These are phyloP conservation scores for Gymnogyps californianus DNA, from an alignment of 2,113 vertebrate genomes.

Conservation along the genomic window DNA sequence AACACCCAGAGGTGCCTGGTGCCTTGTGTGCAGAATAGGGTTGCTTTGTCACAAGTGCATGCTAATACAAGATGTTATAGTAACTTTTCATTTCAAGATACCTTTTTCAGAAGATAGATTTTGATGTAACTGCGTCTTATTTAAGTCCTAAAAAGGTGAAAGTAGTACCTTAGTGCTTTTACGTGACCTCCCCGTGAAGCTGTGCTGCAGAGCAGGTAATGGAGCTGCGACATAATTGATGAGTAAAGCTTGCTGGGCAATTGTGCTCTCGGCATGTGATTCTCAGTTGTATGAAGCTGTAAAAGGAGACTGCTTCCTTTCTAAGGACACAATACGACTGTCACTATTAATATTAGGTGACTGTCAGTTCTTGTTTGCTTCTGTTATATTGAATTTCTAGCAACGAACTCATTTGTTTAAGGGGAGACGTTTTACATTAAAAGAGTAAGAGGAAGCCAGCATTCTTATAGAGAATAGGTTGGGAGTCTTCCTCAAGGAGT, in stretches of 20 bases:
- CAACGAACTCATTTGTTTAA: not conserved
- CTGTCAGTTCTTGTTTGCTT: not conserved
- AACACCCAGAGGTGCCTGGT: not conserved
- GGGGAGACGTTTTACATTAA: not conserved
- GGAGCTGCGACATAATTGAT: not conserved
- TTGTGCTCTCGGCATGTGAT: not conserved
- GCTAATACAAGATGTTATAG: not conserved
- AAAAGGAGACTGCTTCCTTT: not conserved
- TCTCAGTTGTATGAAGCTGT: not conserved
- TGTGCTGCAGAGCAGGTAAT: not conserved
- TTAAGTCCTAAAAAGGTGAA: not conserved
- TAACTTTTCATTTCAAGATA: not conserved
- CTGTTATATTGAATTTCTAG: not conserved
- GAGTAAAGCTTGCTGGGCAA: not conserved
- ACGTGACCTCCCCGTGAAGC: accelerated
- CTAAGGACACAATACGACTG: not conserved
- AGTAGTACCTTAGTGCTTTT: not conserved
- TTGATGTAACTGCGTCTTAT: not conserved
- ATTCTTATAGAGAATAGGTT: not conserved
- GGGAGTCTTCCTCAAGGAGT: not conserved
- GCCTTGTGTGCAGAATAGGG: not conserved
- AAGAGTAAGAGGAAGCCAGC: not conserved
- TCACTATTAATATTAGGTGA: not conserved
- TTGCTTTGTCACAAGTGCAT: not conserved
- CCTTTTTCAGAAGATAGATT: not conserved